Percentiles rank a stretch among this genome's conserved stretches.
Conservation (phyloP, 2,797 vertebrate species). For the Melanotaenia boesemani region DNA sequence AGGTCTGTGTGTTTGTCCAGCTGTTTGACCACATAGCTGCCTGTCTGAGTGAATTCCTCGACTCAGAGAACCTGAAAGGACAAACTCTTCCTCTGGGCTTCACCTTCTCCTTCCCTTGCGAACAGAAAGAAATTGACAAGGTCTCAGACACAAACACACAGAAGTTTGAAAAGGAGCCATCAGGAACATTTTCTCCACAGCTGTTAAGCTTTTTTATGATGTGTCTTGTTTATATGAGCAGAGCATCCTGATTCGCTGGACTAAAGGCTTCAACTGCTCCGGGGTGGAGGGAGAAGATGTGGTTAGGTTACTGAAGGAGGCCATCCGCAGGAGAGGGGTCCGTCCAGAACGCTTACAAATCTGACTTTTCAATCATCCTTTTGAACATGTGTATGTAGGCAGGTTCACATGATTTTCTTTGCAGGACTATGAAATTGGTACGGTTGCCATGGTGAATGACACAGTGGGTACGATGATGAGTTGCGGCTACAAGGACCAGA, state of each 20-base stretch:
- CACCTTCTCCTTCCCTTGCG: constrained; percentile 90
- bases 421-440: constrained; percentile 78
- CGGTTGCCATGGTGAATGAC: constrained; percentile 79
- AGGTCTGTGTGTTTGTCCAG: constrained; percentile 55
- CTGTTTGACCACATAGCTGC: constrained; percentile 88
- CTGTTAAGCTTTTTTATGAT: too few species aligned
- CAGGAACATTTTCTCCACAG: too few species aligned
- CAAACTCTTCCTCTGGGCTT: constrained; percentile 82
- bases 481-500: constrained; percentile 70
- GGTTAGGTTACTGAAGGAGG: constrained; percentile 83
- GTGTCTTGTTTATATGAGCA: constrained; percentile 49
- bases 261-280: constrained; percentile 87
- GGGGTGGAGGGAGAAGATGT: constrained; percentile 86
- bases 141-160: constrained; percentile 64
- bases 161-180: not conserved
- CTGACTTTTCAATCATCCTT: too few species aligned
- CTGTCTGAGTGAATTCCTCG: constrained; percentile 83
- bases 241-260: constrained; percentile 89
- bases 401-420: constrained; percentile 16
- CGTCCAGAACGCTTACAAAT: constrained; percentile 21
- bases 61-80: constrained; percentile 63
- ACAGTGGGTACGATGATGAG: constrained; percentile 85
- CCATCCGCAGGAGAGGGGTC: constrained; percentile 84
- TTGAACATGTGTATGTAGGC: not conserved
- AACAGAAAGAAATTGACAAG: constrained; percentile 84